phyloP scores from a whole-genome alignment of 1,140 invertebrate species.

The Pseudomyrmex flavicornis region DNA sequence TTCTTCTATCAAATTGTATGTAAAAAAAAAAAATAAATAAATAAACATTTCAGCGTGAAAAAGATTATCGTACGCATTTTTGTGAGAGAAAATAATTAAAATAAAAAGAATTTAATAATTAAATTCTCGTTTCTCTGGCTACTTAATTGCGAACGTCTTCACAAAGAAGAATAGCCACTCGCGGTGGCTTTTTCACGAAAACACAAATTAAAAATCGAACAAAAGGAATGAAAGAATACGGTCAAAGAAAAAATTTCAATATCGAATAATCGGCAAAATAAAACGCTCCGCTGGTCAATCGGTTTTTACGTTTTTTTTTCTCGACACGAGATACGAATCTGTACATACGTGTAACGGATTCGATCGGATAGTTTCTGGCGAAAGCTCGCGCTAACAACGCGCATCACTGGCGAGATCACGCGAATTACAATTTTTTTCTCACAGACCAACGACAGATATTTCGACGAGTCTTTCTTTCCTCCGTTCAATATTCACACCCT shows the following conservation, averaged over 20 bases:
- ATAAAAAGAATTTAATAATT: neutral
- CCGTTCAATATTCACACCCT: neutral
- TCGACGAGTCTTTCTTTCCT: too few relatives aligned
- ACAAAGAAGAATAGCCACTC: too few relatives aligned
- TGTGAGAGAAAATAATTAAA: too few relatives aligned
- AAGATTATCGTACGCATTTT: too few relatives aligned
- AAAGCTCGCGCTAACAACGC: slow-evolving; percentile 41
- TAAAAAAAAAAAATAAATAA: too few relatives aligned
- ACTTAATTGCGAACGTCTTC: neutral
- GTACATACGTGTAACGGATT: slow-evolving; percentile 18
- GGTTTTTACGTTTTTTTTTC: neutral
- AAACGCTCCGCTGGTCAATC: neutral
- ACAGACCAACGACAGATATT: too few relatives aligned
- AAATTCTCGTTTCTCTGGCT: slow-evolving; percentile 20
- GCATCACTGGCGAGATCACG: slow-evolving; percentile 59
- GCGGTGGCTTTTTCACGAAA: neutral
- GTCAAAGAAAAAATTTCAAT: slow-evolving; percentile 48
- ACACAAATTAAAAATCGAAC: neutral
- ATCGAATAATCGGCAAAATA: slow-evolving; percentile 43
- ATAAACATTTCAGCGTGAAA: neutral
- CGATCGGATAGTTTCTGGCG: slow-evolving; percentile 65
- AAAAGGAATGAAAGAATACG: neutral
- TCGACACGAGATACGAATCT: slow-evolving; percentile 1
- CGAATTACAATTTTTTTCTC: slow-evolving; percentile 66
- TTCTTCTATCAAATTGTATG: too few relatives aligned